Percentiles rank a stretch among this genome's conserved stretches.
phyloP scores from a whole-genome alignment of 2,888 invertebrate species.

The Noctua pronuba region DNA sequence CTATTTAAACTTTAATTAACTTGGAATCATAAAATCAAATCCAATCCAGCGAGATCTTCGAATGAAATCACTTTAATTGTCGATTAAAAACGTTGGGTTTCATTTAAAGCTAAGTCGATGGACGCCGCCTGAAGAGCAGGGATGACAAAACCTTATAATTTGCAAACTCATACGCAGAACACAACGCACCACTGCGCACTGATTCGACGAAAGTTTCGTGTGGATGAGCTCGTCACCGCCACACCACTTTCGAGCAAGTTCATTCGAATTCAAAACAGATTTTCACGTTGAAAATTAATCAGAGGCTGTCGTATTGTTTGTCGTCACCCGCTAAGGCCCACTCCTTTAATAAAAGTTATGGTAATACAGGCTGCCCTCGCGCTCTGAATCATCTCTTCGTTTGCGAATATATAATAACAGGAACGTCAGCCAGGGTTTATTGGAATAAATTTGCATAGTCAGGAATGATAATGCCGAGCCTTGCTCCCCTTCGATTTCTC shows the following conservation, averaged over 20 bases:
- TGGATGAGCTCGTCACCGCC: constrained; percentile 31
- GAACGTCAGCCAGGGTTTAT: constrained; percentile 85
- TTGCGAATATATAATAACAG: constrained; percentile 90
- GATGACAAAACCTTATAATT: constrained; percentile 40
- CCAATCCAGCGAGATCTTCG: constrained; percentile 52
- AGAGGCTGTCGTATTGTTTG: constrained; percentile 85
- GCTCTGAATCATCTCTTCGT: constrained; percentile 89
- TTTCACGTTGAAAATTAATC: constrained; percentile 88
- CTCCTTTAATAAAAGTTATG: constrained; percentile 90
- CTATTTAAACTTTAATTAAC: constrained; percentile 69
- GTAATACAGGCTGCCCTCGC: constrained; percentile 85
- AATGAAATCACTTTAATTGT: constrained; percentile 64
- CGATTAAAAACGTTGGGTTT: constrained; percentile 62
- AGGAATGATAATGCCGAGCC: constrained; percentile 83
- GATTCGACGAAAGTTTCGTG: constrained; percentile 27
- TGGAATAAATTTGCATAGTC: constrained; percentile 90
- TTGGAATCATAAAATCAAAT: constrained; percentile 64
- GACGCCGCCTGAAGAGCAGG: constrained; percentile 17
- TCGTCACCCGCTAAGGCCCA: constrained; percentile 78
- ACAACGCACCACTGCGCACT: constrained; percentile 15
- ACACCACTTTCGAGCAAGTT: constrained; percentile 64
- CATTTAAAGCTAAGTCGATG: constrained; percentile 16
- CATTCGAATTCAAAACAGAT: constrained; percentile 88
- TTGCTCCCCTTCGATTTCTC: constrained; percentile 83
- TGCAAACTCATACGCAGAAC: constrained; percentile 17